Evolutionary conservation across 2,888 invertebrate species (phyloP), one percentile per base, ranked within the genome.

Genomic region (Pterostichus niger): DNA sequence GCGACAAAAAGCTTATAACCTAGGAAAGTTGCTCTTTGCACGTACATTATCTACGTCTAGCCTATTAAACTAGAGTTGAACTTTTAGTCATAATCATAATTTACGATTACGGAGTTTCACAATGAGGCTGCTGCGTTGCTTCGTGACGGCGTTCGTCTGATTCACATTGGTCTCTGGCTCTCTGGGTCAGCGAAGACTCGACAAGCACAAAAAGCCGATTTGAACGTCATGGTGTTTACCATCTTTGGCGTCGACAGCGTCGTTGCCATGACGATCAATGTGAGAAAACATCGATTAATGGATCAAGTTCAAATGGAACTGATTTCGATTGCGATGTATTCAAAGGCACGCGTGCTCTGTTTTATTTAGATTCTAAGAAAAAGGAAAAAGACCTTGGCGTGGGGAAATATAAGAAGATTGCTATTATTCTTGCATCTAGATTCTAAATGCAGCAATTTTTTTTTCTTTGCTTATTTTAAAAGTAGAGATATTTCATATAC

Each of bases 11-110:
- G 44, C 77, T 56, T 59, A 52, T 52, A 59, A 59, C 35, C 40
- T 56, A 49, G 35, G 5, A 40, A 54, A 78, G 56, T 40, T 78
- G n/a, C 24, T 56, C 9, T 46, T 73, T 6, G 46, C 17, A 73
- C 44, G 24, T 68, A 40, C 59, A 17, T 52, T 76, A 76, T 31
- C 49, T 76, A 54, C 76, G 76, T 54, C 76, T 76, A 24, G 76
- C 76, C 76, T 76, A 76, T 78, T 54, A 59, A 78, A 78, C 44
- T 78, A 78, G 44, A 78, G 35, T 40, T 54, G 59, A 78, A 78
- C 56, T 78, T 78, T 78, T 56, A 56, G 59, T 35, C 40, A 59
- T 54, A 54, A 78, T 56, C 40, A 59, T 35, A 78, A 78, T 78
- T 78, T 78, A 78, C 59, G 77, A n/a, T 40, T 54, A 40, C 33